These are phyloP conservation scores for Melanchra persicariae DNA, from an alignment of 2,888 invertebrate genomes.

Conservation along the genomic window DNA sequence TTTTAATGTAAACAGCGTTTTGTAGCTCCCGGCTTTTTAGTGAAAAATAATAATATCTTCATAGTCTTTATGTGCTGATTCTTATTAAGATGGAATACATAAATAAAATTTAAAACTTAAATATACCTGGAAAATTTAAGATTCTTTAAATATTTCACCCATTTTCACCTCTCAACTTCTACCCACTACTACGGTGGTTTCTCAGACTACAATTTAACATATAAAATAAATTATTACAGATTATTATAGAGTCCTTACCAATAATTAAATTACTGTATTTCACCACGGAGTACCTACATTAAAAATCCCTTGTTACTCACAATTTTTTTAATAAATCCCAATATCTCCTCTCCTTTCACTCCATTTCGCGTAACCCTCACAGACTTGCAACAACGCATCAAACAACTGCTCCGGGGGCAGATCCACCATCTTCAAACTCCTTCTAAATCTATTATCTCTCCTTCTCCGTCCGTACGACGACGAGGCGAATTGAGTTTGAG, in stretches of 20 bases:
- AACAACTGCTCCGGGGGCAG: slow-evolving; percentile 88
- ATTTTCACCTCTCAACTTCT: background rate
- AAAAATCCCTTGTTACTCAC: no score
- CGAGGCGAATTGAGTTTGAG: slow-evolving; percentile 81
- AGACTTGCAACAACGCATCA: slow-evolving; percentile 86
- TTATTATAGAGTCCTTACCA: no score
- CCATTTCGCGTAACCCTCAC: slow-evolving; percentile 91
- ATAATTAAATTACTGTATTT: slow-evolving; percentile 13
- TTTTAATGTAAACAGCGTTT: slow-evolving; percentile 87
- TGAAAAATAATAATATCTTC: slow-evolving; percentile 81
- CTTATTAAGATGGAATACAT: slow-evolving; percentile 74
- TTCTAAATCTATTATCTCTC: slow-evolving; percentile 72
- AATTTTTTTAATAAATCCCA: no score
- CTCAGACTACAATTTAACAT: background rate
- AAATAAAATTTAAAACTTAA: slow-evolving; percentile 59
- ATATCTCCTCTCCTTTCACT: slow-evolving; percentile 69
- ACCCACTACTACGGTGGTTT: background rate
- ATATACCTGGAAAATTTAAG: slow-evolving; percentile 25
- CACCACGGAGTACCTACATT: background rate
- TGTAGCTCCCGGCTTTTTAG: slow-evolving; percentile 75
- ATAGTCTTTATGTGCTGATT: slow-evolving; percentile 75
- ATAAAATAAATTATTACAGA: background rate
- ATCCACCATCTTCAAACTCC: slow-evolving; percentile 73
- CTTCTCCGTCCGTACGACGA: slow-evolving; percentile 83
- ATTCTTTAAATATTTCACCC: slow-evolving; percentile 18